Percentiles rank a stretch among this genome's conserved stretches.
phyloP scores from a whole-genome alignment of 2,888 invertebrate genomes.

The Lymantria monacha region DNA sequence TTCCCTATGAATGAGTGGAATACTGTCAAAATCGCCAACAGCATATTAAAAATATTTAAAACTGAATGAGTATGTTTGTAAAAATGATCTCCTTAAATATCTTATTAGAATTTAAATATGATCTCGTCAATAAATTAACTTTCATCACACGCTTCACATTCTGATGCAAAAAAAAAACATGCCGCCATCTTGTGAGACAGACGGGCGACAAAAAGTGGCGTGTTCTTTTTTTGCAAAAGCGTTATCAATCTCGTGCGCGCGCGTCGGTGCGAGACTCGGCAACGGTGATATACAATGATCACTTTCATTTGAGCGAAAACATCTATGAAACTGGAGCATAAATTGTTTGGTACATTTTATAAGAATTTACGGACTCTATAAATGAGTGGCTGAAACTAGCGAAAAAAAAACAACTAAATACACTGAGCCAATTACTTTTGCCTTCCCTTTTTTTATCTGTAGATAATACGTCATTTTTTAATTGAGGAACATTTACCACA shows the following conservation, averaged over 20 bases:
- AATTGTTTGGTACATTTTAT: slow-evolving; percentile 16
- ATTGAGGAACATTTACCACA: too few relatives aligned
- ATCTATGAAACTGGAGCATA: slow-evolving; percentile 34
- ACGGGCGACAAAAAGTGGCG: slow-evolving; percentile 21
- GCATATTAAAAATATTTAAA: too few relatives aligned
- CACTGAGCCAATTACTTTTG: too few relatives aligned
- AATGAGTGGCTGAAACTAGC: background rate
- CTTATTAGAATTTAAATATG: background rate
- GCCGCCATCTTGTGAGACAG: slow-evolving; percentile 16
- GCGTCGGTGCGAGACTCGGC: slow-evolving; percentile 22
- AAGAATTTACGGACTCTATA: slow-evolving; percentile 1
- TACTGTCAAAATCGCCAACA: too few relatives aligned
- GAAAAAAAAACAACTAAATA: too few relatives aligned
- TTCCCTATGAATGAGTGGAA: too few relatives aligned
- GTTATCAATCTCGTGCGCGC: slow-evolving; percentile 25
- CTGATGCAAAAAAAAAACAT: slow-evolving; percentile 7
- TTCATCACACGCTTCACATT: slow-evolving; percentile 14
- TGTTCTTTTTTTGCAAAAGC: slow-evolving; percentile 21
- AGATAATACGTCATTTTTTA: too few relatives aligned
- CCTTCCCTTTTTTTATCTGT: too few relatives aligned
- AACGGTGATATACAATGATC: slow-evolving; percentile 27
- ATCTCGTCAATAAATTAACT: slow-evolving; percentile 10
- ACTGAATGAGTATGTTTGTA: too few relatives aligned
- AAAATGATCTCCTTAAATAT: too few relatives aligned
- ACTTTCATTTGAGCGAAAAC: slow-evolving; percentile 50